Evolutionary conservation across 2,113 vertebrate genomes (phyloP).

Genomic region (Platycercus adscitus): DNA sequence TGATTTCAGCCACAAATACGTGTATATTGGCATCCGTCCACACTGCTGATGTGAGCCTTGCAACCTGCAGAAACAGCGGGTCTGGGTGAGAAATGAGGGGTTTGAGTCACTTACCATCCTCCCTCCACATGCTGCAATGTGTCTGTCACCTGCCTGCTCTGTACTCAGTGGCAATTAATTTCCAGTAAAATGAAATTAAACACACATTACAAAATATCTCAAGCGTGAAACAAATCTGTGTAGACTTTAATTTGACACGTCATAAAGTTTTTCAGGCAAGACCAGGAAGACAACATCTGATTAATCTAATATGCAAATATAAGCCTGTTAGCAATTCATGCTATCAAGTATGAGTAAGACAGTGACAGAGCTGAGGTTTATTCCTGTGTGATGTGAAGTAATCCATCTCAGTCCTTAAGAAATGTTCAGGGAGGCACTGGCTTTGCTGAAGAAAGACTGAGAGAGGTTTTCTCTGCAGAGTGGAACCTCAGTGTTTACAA

Average conservation of each 20-base stretch:
- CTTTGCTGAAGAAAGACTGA: not conserved
- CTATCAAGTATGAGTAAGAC: not conserved
- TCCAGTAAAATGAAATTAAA: not conserved
- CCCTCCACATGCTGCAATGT: accelerated
- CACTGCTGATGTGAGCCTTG: accelerated
- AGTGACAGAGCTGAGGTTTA: not conserved
- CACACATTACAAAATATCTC: not conserved
- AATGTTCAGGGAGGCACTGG: not conserved
- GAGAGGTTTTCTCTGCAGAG: not conserved
- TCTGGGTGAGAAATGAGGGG: not conserved
- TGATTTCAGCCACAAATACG: accelerated
- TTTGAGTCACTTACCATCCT: not conserved
- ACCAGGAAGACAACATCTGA: not conserved
- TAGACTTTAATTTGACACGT: not conserved
- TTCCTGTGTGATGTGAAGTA: not conserved
- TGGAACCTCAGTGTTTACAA: not conserved
- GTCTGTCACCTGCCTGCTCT: not conserved
- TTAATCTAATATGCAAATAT: constrained; percentile 20
- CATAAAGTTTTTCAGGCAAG: not conserved
- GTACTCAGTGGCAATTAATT: not conserved
- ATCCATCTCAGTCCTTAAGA: not conserved
- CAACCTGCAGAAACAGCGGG: accelerated
- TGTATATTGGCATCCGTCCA: not conserved
- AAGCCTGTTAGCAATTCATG: not conserved
- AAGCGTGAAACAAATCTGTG: not conserved